Evolutionary conservation across 2,797 vertebrate species (phyloP).

Genomic region (Schizopygopsis malacanthus): DNA sequence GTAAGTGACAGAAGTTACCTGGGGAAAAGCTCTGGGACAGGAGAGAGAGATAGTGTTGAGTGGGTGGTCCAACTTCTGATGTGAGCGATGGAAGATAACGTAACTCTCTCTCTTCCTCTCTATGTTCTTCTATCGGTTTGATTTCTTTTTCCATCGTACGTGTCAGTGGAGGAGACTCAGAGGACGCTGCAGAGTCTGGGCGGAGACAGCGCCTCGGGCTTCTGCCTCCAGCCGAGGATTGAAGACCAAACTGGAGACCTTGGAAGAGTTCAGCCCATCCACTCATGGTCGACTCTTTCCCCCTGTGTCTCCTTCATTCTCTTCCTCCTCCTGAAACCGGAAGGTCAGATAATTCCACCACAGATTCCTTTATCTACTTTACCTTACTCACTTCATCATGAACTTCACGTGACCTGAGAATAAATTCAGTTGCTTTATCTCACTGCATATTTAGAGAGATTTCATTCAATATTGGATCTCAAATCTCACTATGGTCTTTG

Average conservation of each 20-base stretch:
- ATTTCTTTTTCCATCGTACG: slow-evolving; percentile 6
- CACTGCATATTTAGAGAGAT: background rate
- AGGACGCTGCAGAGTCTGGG: slow-evolving; percentile 30
- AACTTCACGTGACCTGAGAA: background rate
- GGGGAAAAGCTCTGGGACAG: slow-evolving; percentile 31
- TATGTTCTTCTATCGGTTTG: slow-evolving; percentile 1
- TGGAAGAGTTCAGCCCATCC: slow-evolving; percentile 33
- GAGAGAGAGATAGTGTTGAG: slow-evolving; percentile 42
- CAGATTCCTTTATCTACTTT: slow-evolving; percentile 2
- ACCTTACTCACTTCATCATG: background rate
- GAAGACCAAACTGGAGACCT: slow-evolving; percentile 47
- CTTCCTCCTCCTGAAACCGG: slow-evolving; percentile 15
- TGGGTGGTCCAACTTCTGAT: slow-evolving; percentile 39
- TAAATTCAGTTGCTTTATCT: background rate
- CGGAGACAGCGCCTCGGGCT: slow-evolving; percentile 56
- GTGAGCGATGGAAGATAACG: slow-evolving; percentile 34
- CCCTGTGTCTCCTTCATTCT: slow-evolving; percentile 16
- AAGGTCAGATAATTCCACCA: slow-evolving; percentile 12
- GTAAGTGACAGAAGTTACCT: slow-evolving; percentile 51
- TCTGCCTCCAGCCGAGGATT: slow-evolving; percentile 52
- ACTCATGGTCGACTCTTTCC: slow-evolving; percentile 37
- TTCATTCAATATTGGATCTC: background rate
- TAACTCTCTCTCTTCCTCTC: slow-evolving; percentile 12
- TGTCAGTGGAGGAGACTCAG: slow-evolving; percentile 53
- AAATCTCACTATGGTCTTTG: background rate